A percentile compares a stretch with the other conserved stretches of the same genome.
These are phyloP conservation scores for Vanessa tameamea DNA, from an alignment of 1,140 invertebrate species.

Conservation along the genomic window DNA sequence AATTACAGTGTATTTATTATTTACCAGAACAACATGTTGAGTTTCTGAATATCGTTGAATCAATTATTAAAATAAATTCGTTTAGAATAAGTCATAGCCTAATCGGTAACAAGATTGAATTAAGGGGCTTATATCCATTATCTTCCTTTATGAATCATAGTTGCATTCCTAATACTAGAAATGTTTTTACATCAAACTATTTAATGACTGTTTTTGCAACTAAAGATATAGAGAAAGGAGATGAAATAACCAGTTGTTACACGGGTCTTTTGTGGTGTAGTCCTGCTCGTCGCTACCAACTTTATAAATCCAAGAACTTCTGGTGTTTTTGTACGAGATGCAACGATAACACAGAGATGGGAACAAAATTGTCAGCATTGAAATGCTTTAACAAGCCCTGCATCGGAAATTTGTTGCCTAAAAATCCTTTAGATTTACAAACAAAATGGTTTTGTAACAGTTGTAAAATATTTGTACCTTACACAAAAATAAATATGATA, in stretches of 20 bases:
- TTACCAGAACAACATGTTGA: slow-evolving; percentile 80
- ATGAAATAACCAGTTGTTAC: slow-evolving; percentile 88
- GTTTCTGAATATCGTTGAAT: slow-evolving; percentile 82
- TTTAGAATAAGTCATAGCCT: slow-evolving; percentile 82
- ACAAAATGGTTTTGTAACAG: slow-evolving; percentile 75
- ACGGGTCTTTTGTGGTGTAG: slow-evolving; percentile 88
- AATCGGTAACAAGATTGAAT: slow-evolving; percentile 66
- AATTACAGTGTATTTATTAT: slow-evolving; percentile 76
- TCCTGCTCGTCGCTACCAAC: slow-evolving; percentile 82
- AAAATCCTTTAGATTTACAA: slow-evolving; percentile 56
- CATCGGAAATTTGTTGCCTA: slow-evolving; percentile 67
- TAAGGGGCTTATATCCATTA: slow-evolving; percentile 86
- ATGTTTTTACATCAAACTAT: slow-evolving; percentile 82
- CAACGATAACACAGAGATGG: slow-evolving; percentile 83
- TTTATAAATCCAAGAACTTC: slow-evolving; percentile 87
- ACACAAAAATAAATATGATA: slow-evolving; percentile 60
- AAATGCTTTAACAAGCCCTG: slow-evolving; percentile 78
- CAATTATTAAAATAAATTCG: slow-evolving; percentile 86
- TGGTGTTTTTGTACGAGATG: slow-evolving; percentile 86
- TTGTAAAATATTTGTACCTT: slow-evolving; percentile 56
- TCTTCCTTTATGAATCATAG: slow-evolving; percentile 88
- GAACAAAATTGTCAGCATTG: slow-evolving; percentile 72
- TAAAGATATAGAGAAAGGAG: slow-evolving; percentile 82
- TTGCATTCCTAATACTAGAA: slow-evolving; percentile 88
- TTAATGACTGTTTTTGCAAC: slow-evolving; percentile 84